Conservation (phyloP, 2,113 vertebrate species). For the Microtus ochrogaster region DNA sequence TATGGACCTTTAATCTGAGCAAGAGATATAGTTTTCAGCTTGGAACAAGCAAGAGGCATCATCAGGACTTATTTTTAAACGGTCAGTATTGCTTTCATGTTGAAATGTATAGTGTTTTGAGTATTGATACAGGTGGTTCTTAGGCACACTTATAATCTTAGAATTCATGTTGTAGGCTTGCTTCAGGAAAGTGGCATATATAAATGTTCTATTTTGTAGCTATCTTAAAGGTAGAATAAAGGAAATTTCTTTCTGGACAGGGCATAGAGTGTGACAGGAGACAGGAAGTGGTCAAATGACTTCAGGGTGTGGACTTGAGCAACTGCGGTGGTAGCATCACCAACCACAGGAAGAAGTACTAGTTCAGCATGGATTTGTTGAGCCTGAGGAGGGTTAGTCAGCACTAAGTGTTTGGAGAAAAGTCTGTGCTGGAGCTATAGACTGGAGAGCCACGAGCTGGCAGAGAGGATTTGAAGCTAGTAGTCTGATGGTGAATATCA, state of each 20-base stretch:
- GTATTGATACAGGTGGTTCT: not conserved
- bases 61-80: not conserved
- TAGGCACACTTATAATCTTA: not conserved
- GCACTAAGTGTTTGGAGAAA: not conserved
- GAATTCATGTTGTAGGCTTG: conserved; percentile 1
- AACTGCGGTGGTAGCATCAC: not conserved
- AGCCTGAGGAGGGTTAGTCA: not conserved
- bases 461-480: not conserved
- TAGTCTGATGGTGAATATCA: not conserved
- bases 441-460: not conserved
- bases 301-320: not conserved
- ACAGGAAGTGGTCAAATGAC: not conserved
- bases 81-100: not conserved
- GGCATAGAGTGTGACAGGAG: not conserved
- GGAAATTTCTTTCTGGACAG: not conserved
- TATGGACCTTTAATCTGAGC: conserved; percentile 28
- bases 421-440: not conserved
- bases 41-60: not conserved
- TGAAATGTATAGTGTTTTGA: not conserved
- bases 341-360: not conserved
- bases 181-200: not conserved
- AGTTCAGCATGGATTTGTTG: not conserved
- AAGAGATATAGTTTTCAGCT: not conserved
- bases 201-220: not conserved
- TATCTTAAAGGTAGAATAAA: not conserved